Conservation (phyloP, 2,888 invertebrate genomes). For the Drosophila rubida region DNA sequence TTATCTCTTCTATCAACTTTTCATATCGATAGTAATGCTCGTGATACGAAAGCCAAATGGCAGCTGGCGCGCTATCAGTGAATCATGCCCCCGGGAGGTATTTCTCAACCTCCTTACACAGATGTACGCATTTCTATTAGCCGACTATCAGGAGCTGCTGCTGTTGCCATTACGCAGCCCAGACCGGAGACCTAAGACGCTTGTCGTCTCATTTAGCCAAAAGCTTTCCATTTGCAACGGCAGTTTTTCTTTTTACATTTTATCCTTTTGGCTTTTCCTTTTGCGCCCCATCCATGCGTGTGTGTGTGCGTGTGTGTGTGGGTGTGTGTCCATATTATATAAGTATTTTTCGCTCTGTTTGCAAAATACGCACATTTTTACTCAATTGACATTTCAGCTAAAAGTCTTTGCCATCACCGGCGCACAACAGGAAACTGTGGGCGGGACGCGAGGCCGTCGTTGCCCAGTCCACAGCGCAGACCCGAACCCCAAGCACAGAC, state of each 20-base stretch:
- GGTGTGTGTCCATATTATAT: conserved; percentile 25
- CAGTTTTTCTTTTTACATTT: conserved; percentile 24
- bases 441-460: conserved; percentile 32
- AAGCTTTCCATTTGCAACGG: conserved; percentile 49
- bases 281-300: conserved; percentile 11
- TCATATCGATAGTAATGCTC: conserved; percentile 15
- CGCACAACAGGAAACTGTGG: conserved; percentile 46
- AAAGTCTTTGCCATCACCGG: conserved; percentile 47
- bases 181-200: conserved; percentile 12
- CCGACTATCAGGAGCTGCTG: conserved; percentile 45
- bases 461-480: conserved; percentile 6
- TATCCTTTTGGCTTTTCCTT: conserved; percentile 22
- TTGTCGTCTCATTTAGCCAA: conserved; percentile 49
- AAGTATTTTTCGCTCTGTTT: conserved; percentile 60
- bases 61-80: conserved; percentile 45
- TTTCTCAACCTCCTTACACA: neutral
- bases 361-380: conserved; percentile 67
- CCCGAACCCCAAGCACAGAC: conserved; percentile 3
- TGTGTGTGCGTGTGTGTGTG: conserved; percentile 19
- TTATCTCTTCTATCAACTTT: conserved; percentile 10
- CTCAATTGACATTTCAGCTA: conserved; percentile 66
- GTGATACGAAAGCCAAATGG: conserved; percentile 30
- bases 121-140: conserved; percentile 53
- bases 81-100: conserved; percentile 53
- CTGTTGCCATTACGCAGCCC: conserved; percentile 26